Percentiles rank a stretch among this genome's conserved stretches.
phyloP scores from a whole-genome alignment of 1,140 invertebrate genomes.

The Venustaconcha ellipsiformis region DNA sequence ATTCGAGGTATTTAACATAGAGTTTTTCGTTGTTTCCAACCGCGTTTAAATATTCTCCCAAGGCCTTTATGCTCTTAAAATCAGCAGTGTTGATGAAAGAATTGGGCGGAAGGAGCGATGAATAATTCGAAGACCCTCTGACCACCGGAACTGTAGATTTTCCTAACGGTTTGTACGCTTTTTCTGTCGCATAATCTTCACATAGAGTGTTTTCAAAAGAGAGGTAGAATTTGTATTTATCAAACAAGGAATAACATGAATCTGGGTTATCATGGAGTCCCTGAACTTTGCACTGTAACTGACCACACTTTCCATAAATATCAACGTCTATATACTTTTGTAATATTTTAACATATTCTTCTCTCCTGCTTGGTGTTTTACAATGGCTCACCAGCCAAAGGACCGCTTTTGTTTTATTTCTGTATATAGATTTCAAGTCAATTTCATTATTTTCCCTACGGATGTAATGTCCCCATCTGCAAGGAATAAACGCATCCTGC shows the following conservation, averaged over 20 bases:
- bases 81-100: constrained; percentile 14
- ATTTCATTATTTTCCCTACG: not conserved
- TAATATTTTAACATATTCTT: constrained; percentile 72
- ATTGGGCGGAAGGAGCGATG: not conserved
- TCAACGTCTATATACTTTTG: constrained; percentile 73
- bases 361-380: constrained; percentile 70
- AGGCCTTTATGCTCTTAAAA: constrained; percentile 3
- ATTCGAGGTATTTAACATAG: constrained; percentile 3
- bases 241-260: too few species aligned
- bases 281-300: constrained; percentile 11
- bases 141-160: constrained; percentile 11
- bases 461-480: too few species aligned
- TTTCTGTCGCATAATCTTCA: constrained; percentile 95
- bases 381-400: constrained; percentile 78
- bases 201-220: constrained; percentile 88
- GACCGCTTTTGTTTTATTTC: constrained; percentile 56
- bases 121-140: constrained; percentile 7
- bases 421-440: constrained; percentile 25
- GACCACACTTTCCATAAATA: constrained; percentile 75
- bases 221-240: constrained; percentile 57
- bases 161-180: constrained; percentile 78
- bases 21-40: constrained; percentile 1
- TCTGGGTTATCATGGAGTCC: not conserved
- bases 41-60: constrained; percentile 2
- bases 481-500: constrained; percentile 76